phyloP scores from a whole-genome alignment of 1,140 invertebrate genomes.

The Drosophila subobscura region DNA sequence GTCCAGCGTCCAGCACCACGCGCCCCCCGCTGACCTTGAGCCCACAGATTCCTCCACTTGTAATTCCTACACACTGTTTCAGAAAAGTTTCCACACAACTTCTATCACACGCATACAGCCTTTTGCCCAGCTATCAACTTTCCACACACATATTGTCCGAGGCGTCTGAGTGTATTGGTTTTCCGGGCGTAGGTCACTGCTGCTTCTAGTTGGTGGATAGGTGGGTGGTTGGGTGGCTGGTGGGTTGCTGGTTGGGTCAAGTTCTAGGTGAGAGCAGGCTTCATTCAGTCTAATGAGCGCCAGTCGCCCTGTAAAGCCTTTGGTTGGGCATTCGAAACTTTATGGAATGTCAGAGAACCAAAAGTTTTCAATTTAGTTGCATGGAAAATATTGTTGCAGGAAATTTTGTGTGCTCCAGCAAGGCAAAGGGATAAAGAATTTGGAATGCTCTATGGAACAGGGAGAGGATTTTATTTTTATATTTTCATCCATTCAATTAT shows the following conservation, averaged over 20 bases:
- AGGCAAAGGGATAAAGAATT: no score
- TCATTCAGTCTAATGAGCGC: slow-evolving; percentile 47
- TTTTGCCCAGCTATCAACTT: slow-evolving; percentile 50
- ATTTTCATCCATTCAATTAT: no score
- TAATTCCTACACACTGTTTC: background rate
- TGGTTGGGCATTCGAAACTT: slow-evolving; percentile 54
- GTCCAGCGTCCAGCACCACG: slow-evolving; percentile 16
- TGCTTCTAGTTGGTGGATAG: background rate
- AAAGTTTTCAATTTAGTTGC: slow-evolving; percentile 51
- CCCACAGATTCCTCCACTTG: background rate
- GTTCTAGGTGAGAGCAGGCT: slow-evolving; percentile 3
- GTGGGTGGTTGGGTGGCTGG: slow-evolving; percentile 6
- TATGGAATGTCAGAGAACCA: slow-evolving; percentile 36
- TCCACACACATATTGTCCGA: slow-evolving; percentile 44
- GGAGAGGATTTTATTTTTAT: no score
- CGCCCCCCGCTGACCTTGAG: slow-evolving; percentile 48
- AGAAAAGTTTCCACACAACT: slow-evolving; percentile 19
- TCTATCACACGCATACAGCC: background rate
- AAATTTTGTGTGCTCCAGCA: no score
- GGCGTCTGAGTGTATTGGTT: slow-evolving; percentile 12
- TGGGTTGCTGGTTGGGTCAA: slow-evolving; percentile 5
- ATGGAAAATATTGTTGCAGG: slow-evolving; percentile 42
- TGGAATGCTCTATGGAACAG: no score
- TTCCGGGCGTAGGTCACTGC: no score
- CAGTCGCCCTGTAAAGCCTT: slow-evolving; percentile 35